Base-by-base conservation (phyloP, 2,113 vertebrate genomes). In the Calyptomena viridis region DNA sequence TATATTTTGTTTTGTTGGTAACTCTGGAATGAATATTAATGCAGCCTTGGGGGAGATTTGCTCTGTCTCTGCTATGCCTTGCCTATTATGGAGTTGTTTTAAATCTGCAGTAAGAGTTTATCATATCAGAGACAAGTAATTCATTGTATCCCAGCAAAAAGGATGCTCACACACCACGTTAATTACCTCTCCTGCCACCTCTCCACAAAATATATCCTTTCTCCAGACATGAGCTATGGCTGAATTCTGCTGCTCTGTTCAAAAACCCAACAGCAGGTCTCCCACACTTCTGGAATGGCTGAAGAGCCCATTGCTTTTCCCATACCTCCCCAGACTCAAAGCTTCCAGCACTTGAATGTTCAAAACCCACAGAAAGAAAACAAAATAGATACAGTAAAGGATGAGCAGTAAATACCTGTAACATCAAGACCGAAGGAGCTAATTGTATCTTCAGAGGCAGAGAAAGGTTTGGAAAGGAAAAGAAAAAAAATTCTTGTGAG, bases 21-120 rank as follows among this genome's bases (percentile, higher is more conserved):
- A 33, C 66, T 92, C 75, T 42, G 66, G 76, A 55, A 66, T 92
- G 93, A 89, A 74, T 63, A 74, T 89, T 74, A 84, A 84, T 21
- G 21, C 5, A 66, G 93, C 91, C 89, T 66, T 53, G 49, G 63
- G 93, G 89, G 75, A 83, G 86, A 76, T 71, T 56, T 76, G 39
- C 47, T 95, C 88, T 58, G 59, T 62, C 73, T 86, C 77, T 88
- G 74, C 86, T 84, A 50, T 80, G 76, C 53, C 63, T 60, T 2
- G 3, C 3, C 9, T 49, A 4, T 25, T 50, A 20, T 14, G 58
- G 58, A 75, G 59, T 11, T 31, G 28, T 84, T 76, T 59, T 19
- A 84, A 84, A 89, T 9, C 89, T 71, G 68, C 73, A 89, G 0
- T 8, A 49, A 23, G 6, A 93, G 20, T 84, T 89, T 49, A 58